phyloP scores from a whole-genome alignment of 2,888 invertebrate genomes.

The Amblyjoppa fuscipennis region DNA sequence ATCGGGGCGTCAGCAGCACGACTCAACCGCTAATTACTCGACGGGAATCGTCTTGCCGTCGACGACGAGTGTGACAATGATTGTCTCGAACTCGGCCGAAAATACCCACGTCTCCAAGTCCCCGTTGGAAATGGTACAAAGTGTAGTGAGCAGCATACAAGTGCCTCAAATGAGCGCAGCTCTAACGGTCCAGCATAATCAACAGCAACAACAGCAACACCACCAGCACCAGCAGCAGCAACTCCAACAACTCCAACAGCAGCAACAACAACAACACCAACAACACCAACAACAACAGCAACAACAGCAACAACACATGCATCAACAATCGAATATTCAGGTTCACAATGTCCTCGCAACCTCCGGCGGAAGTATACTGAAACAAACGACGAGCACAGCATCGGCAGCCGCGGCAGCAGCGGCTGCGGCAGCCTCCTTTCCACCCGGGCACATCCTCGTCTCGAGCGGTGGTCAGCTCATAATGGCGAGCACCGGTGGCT shows the following conservation, averaged over 20 bases:
- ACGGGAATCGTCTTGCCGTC: conserved; percentile 76
- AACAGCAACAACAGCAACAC: conserved; percentile 77
- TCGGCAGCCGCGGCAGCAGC: conserved; percentile 66
- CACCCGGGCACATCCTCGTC: conserved; percentile 91
- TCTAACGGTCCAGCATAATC: conserved; percentile 71
- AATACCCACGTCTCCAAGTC: conserved; percentile 87
- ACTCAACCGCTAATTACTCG: conserved; percentile 29
- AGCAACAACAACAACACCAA: conserved; percentile 79
- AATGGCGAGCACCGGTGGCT: conserved; percentile 88
- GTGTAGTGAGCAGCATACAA: conserved; percentile 90
- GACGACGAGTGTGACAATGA: conserved; percentile 83
- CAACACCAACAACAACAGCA: conserved; percentile 74
- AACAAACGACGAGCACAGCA: conserved; percentile 85
- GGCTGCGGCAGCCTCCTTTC: conserved; percentile 78
- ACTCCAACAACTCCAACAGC: conserved; percentile 70
- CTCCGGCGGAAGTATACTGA: conserved; percentile 82
- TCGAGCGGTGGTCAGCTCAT: conserved; percentile 92
- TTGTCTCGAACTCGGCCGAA: conserved; percentile 71
- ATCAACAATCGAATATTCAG: conserved; percentile 76
- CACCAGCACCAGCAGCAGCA: conserved; percentile 78
- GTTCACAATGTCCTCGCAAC: conserved; percentile 83
- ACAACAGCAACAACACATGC: conserved; percentile 77
- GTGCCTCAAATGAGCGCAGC: conserved; percentile 84
- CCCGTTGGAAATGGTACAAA: conserved; percentile 92
- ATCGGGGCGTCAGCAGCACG: conserved; percentile 85